These are phyloP conservation scores for Bathynomus jamesi DNA, from an alignment of 1,140 invertebrate species.

Conservation along the genomic window DNA sequence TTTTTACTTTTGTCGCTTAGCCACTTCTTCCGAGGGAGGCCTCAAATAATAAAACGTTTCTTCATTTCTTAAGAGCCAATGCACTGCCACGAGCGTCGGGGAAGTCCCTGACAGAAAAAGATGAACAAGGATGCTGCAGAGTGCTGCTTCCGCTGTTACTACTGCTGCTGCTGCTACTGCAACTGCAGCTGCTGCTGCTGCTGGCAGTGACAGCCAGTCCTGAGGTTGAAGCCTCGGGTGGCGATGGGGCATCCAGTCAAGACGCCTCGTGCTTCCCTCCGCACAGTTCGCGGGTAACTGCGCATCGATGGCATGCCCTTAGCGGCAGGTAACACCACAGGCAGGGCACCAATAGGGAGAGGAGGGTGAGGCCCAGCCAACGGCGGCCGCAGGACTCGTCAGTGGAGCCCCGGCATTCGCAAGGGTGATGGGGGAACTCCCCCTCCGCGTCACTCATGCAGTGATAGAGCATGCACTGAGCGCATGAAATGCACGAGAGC, in stretches of 20 bases:
- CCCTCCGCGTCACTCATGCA: conserved; percentile 76
- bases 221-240: not conserved
- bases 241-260: not conserved
- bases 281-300: conserved; percentile 47
- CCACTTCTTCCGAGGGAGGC: no score
- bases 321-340: conserved; percentile 86
- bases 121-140: not conserved
- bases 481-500: conserved; percentile 74
- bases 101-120: not conserved
- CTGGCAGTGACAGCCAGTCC: not conserved
- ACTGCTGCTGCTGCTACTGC: not conserved
- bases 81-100: not conserved
- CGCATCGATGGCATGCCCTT: conserved; percentile 67
- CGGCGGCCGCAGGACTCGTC: conserved; percentile 45
- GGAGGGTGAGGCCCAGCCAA: conserved; percentile 75
- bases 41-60: no score
- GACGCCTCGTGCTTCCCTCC: conserved; percentile 48
- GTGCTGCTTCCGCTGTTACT: not conserved
- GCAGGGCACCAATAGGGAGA: conserved; percentile 82
- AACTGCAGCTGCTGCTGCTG: not conserved
- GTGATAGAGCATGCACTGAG: conserved; percentile 83
- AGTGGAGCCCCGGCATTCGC: conserved; percentile 52
- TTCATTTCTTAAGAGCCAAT: not conserved
- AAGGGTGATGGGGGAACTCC: conserved; percentile 61
- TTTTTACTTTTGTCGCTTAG: no score